phyloP scores from a whole-genome alignment of 2,888 invertebrate species.

The Sminthurinus aureus region DNA sequence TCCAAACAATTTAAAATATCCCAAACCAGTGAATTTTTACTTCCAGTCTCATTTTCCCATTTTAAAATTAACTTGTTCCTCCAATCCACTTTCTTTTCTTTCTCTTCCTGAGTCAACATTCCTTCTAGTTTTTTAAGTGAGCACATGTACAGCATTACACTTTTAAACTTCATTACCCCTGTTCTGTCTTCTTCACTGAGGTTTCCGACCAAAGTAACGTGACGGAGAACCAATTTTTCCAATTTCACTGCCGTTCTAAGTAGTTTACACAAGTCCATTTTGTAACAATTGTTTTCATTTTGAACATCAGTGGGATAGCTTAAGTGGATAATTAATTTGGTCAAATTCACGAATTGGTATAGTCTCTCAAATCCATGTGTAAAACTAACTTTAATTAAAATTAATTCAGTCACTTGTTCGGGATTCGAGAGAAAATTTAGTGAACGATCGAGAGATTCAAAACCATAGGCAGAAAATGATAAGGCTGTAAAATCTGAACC shows the following conservation, averaged over 20 bases:
- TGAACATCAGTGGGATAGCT: background rate
- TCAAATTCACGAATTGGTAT: background rate
- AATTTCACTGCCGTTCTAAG: background rate
- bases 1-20: too few species aligned
- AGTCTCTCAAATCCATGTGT: background rate
- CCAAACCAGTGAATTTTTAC: too few species aligned
- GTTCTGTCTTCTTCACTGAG: background rate
- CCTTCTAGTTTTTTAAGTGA: background rate
- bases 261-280: background rate
- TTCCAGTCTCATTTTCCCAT: too few species aligned
- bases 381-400: background rate
- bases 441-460: background rate
- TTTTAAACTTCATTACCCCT: background rate
- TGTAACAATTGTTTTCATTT: background rate
- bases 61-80: too few species aligned
- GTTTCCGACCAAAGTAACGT: background rate
- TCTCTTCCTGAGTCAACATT: background rate
- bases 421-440: background rate
- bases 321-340: background rate
- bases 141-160: background rate
- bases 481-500: too few species aligned
- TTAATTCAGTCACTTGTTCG: background rate
- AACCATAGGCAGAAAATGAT: background rate
- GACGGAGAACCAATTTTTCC: background rate
- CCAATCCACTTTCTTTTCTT: too few species aligned